Base-by-base conservation (phyloP, 1,140 invertebrate genomes). In the Oryctes rhinoceros region DNA sequence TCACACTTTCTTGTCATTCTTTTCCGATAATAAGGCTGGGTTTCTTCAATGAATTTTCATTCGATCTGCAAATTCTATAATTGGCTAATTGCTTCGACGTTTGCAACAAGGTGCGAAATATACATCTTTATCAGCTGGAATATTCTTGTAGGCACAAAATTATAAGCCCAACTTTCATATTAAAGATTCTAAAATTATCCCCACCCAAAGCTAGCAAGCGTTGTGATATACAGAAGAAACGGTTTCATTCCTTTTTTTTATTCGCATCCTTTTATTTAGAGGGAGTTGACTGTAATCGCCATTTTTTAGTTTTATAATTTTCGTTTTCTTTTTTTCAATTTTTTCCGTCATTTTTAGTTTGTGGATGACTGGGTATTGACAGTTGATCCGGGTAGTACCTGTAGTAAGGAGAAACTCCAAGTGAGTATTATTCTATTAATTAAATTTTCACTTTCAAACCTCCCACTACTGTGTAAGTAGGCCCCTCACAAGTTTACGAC, bases 381-480 rank as follows among this genome's bases (percentile, higher is more conserved):
- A 44, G 74, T 76, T 39, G 74, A 48, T n/a, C 74, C 74, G 13
- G 44, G 7, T 39, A 76, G 74, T 76, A 48, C 15, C 74, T 76
- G 74, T 76, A 76, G 15, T 76, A 37, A 76, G 74, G 74, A 76
- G 37, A 76, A 76, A 76, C 74, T 76, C 74, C 74, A 76, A 76
- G 74, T 76, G 74, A 76, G 74, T 76, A 76, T 76, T 15, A 11
- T 48, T n/a, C 18, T 35, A 71, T 35, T 35, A 71, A 71, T 67
- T 67, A 67, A 30, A 18, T 67, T 67, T 67, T 67, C 65, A 67
- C 65, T 3, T 7, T 67, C 11, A 67, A 35, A 67, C 18, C 65
- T 35, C 20, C 30, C 65, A 67, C 49, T 15, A 53, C 49, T 13
- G 49, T 18, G 49, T 11, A 67, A 67, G 39, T 44, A 44, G 39